phyloP scores from a whole-genome alignment of 2,113 vertebrate species.

The Pedionomus torquatus region DNA sequence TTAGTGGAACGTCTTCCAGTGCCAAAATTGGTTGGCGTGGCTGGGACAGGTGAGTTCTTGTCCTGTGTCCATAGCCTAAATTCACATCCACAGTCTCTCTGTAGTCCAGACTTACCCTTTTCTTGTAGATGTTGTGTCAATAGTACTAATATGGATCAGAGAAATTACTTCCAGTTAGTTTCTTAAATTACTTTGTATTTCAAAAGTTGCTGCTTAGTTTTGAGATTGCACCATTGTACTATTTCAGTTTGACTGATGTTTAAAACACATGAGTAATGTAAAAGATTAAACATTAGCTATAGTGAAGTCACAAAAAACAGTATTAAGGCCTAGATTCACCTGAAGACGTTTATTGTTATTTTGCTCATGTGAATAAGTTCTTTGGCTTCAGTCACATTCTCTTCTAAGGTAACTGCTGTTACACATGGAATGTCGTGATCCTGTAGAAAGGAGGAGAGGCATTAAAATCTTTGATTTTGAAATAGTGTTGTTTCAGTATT shows the following conservation, averaged over 20 bases:
- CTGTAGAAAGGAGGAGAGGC: neutral
- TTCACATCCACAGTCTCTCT: neutral
- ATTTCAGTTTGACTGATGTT: neutral
- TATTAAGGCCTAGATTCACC: neutral
- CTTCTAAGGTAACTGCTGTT: neutral
- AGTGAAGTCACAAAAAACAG: neutral
- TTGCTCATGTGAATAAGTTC: neutral
- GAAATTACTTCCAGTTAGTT: neutral
- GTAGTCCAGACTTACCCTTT: neutral
- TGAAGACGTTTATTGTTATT: neutral
- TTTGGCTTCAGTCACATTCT: neutral
- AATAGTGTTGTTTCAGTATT: neutral
- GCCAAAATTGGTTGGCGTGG: neutral
- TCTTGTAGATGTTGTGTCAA: neutral
- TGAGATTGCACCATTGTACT: neutral
- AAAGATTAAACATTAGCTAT: neutral
- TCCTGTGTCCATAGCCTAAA: neutral
- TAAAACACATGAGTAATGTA: neutral
- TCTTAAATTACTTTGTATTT: neutral
- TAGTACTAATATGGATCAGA: fast-evolving
- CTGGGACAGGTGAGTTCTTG: neutral
- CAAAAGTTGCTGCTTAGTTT: neutral
- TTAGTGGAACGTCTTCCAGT: neutral
- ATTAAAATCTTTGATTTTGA: neutral
- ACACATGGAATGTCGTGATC: fast-evolving